Percentiles rank a stretch among this genome's conserved stretches.
These are phyloP conservation scores for Drosophila borealis DNA, from an alignment of 2,888 invertebrate species.

Conservation along the genomic window DNA sequence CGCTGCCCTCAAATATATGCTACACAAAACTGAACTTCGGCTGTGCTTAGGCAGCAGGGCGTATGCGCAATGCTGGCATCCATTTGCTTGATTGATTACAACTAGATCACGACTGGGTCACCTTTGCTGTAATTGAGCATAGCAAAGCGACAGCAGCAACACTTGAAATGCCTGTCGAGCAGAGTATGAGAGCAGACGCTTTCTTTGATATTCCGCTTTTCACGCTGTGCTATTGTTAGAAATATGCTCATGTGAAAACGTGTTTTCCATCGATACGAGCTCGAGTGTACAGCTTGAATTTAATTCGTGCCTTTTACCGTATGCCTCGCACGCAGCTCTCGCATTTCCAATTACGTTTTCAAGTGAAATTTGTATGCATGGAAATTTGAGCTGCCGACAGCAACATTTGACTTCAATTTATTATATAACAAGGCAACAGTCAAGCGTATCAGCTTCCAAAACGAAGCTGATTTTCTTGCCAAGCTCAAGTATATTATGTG, in stretches of 20 bases:
- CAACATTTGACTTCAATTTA: conserved; percentile 8
- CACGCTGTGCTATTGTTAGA: conserved; percentile 10
- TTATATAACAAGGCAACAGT: conserved; percentile 9
- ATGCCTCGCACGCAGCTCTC: conserved; percentile 46
- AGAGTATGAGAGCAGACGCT: conserved; percentile 23
- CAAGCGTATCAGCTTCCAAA: conserved; percentile 56
- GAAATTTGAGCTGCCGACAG: conserved; percentile 28
- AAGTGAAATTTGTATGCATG: conserved; percentile 31
- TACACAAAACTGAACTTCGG: neutral
- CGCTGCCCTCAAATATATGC: conserved; percentile 16
- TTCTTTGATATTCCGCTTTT: conserved; percentile 3
- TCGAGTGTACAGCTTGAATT: conserved; percentile 33
- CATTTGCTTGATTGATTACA: conserved; percentile 50
- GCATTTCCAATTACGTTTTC: conserved; percentile 70
- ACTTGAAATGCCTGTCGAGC: conserved; percentile 34
- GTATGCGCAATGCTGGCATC: conserved; percentile 7
- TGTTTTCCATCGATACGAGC: neutral
- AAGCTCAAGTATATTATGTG: conserved; percentile 14
- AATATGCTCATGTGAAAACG: conserved; percentile 9
- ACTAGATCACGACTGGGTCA: conserved; percentile 31
- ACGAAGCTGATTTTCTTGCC: conserved; percentile 28
- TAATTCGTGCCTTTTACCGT: conserved; percentile 37
- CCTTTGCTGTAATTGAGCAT: conserved; percentile 52
- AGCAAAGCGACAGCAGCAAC: conserved; percentile 11
- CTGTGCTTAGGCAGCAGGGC: conserved; percentile 3